Evolutionary conservation across 2,797 vertebrate species (phyloP), one percentile per base, ranked within the genome.

Genomic region (Naso thynnoides): DNA sequence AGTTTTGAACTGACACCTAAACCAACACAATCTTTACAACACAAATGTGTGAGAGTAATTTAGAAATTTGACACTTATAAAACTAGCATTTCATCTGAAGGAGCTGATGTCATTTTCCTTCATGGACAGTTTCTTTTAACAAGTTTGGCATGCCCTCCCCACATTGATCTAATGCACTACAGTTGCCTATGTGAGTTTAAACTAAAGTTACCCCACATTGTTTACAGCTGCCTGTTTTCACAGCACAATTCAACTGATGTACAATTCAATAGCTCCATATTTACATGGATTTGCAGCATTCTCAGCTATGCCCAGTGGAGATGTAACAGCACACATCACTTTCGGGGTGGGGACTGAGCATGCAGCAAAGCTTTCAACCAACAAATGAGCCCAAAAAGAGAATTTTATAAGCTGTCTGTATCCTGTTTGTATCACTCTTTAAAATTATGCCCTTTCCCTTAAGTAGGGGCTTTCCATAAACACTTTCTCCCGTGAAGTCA

Each of bases 331-430:
- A 0, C 4, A 4, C 23, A 2, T 39, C 2, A 27, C 16, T 31
- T 52, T 58, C 0, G 0, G 39, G 41, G 24, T 41, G 8, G 21
- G 11, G 47, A 50, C 29, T 47, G 31, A 52, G 13, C 7, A 16
- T 38, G 18, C 7, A 71, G 19, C 19, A 42, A 42, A n/a, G 18
- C 10, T 56, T 70, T 58, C 16, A 48, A 44, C 26, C 63, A 63
- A 44, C 31, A 70, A 48, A 60, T 66, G 38, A 18, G 52, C 44
- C 38, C 18, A 69, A 56, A 61, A 53, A 31, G 26, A 68, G 47
- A 8, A 62, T 33, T 48, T 69, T 42, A 8, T 39, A 21, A 39
- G 6, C n/a, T n/a, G n/a, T n/a, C n/a, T n/a, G n/a, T n/a, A n/a
- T n/a, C 8, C 8, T 18, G 7, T 52, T n/a, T 24, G 6, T 10